phyloP scores from a whole-genome alignment of 1,140 invertebrate genomes.

The Polyergus mexicanus region DNA sequence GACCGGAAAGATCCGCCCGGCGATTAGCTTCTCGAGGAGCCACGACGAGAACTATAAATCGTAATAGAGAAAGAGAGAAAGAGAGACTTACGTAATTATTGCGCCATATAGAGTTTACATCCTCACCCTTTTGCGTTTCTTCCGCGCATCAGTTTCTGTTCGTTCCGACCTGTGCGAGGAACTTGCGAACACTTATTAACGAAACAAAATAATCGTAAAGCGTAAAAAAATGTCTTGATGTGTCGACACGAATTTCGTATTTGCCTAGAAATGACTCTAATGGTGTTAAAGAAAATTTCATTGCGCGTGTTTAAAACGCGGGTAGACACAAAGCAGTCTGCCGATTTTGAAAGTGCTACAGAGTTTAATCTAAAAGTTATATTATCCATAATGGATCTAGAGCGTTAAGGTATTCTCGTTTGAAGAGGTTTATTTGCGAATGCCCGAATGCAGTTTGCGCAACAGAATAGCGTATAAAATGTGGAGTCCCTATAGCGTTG shows the following conservation, averaged over 20 bases:
- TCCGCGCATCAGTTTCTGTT: neutral
- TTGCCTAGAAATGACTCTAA: neutral
- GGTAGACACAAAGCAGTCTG: neutral
- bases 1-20: slow-evolving; percentile 46
- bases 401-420: neutral
- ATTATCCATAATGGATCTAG: neutral
- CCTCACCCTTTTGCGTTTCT: slow-evolving; percentile 2
- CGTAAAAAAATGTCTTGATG: neutral
- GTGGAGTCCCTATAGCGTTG: neutral
- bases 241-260: neutral
- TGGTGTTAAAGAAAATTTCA: neutral
- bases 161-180: neutral
- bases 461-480: neutral
- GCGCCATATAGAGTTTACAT: slow-evolving; percentile 17
- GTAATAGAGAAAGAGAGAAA: slow-evolving; percentile 50
- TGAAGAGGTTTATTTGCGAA: neutral
- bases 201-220: neutral
- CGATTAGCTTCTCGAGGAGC: slow-evolving; percentile 67
- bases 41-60: slow-evolving; percentile 66
- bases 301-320: slow-evolving; percentile 3
- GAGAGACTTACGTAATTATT: slow-evolving; percentile 57
- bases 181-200: neutral
- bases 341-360: slow-evolving; percentile 4
- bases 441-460: neutral
- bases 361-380: slow-evolving; percentile 27